Evolutionary conservation across 1,140 invertebrate genomes (phyloP), one percentile per base, ranked within the genome.

Genomic region (Arctopsyche grandis): DNA sequence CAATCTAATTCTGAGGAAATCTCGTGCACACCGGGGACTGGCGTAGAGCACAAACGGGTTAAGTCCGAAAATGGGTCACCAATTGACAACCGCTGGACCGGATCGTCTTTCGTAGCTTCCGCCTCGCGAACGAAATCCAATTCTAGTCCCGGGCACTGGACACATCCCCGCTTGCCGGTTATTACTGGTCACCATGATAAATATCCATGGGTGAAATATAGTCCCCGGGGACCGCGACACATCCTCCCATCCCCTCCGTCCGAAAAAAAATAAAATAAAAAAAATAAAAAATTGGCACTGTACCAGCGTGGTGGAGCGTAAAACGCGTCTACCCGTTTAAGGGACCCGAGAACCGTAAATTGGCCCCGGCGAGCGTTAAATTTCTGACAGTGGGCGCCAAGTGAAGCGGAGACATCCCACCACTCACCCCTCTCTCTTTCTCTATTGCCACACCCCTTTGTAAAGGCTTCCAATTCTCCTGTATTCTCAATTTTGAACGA

Each of bases 181-280:
- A 60, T 60, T 60, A 10, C 52, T 24, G 22, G 48, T 75, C 73
- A 43, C 73, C 19, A 75, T 75, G 73, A 75, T 60, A 75, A 75
- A 75, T 75, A 75, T 75, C 48, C 19, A 29, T 19, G 73, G 46
- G 52, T 60, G 19, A 75, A 58, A 75, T 75, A 75, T 75, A 46
- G 73, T 43, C 52, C 24, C 26, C 21, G 58, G 58, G 16, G 22
- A 21, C 70, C 38, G 21, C 48, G 48, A 52, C 48, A 52, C 48
- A 52, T 52, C 48, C 48, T 52, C 16, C 16, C 48, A 14, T 16
- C 48, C 10, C 48, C 10, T 12, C 48, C 48, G 48, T 14, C 24
- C 44, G 73, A 19, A 38, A 43, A 75, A 75, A 71, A 29, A 71
- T 71, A 14, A 22, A 16, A n/a, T n/a, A n/a, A n/a, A n/a, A n/a